phyloP scores from a whole-genome alignment of 2,888 invertebrate genomes.

The Ectemnius lituratus region DNA sequence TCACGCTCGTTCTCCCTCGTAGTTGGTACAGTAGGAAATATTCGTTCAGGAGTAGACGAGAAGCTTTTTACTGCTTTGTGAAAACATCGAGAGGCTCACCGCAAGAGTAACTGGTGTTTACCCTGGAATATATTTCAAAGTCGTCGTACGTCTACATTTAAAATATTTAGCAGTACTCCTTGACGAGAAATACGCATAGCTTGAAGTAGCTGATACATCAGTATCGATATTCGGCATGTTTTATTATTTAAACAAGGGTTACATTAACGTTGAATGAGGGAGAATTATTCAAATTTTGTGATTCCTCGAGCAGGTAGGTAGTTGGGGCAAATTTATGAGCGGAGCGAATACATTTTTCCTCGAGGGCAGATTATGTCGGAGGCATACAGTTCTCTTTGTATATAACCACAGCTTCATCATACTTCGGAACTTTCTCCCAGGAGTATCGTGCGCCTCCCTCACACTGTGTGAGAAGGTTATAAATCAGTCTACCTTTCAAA shows the following conservation, averaged over 20 bases:
- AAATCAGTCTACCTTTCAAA: neutral
- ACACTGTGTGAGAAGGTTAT: neutral
- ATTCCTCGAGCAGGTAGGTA: neutral
- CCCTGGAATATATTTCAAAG: too few species aligned
- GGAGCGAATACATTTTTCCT: neutral
- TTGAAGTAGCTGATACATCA: neutral
- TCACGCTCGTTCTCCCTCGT: too few species aligned
- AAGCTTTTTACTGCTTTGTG: too few species aligned
- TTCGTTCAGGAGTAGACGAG: too few species aligned
- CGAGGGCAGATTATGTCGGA: neutral
- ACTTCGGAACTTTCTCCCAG: neutral
- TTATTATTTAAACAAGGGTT: neutral
- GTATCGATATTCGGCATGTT: neutral
- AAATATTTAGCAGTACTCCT: too few species aligned
- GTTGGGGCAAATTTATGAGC: neutral
- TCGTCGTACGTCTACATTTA: too few species aligned
- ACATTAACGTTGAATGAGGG: neutral
- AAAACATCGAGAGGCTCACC: too few species aligned
- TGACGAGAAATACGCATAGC: too few species aligned
- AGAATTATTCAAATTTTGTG: conserved; percentile 3
- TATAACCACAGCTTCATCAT: neutral
- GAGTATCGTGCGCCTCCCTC: neutral
- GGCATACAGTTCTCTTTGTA: neutral
- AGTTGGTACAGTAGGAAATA: too few species aligned
- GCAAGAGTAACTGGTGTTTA: too few species aligned